A percentile compares a stretch with the other conserved stretches of the same genome.
These are phyloP conservation scores for Brachyptera putata DNA, from an alignment of 2,888 invertebrate genomes.

Conservation along the genomic window DNA sequence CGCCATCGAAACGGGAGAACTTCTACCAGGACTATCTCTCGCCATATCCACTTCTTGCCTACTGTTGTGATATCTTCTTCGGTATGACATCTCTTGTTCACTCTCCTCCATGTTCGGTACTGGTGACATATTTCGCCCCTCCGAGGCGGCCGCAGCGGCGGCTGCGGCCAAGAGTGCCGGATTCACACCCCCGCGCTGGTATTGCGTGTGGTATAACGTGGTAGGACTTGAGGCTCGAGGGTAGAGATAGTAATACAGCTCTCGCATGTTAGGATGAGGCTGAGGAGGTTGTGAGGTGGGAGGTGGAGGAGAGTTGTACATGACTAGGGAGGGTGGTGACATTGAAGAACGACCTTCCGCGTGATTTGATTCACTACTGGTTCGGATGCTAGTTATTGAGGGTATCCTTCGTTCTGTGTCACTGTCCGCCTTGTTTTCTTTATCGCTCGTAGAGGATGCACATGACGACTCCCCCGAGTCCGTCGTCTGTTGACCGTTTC, in stretches of 20 bases:
- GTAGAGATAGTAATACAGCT: slow-evolving; percentile 45
- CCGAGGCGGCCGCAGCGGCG: slow-evolving; percentile 45
- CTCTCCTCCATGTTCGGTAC: slow-evolving; percentile 26
- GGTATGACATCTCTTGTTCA: slow-evolving; percentile 1
- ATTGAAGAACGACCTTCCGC: neutral
- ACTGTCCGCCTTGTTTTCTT: slow-evolving; percentile 46
- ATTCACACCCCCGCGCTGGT: slow-evolving; percentile 35
- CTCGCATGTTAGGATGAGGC: slow-evolving; percentile 38
- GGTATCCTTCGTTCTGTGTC: slow-evolving; percentile 42
- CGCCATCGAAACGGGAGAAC: slow-evolving; percentile 1
- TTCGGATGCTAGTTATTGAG: slow-evolving; percentile 38
- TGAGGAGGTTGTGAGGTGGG: slow-evolving; percentile 17
- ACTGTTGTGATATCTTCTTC: neutral
- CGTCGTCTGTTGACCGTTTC: slow-evolving; percentile 12
- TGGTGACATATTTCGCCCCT: slow-evolving; percentile 36
- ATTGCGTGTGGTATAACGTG: neutral
- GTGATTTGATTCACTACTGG: slow-evolving; percentile 15
- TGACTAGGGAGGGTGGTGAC: slow-evolving; percentile 15
- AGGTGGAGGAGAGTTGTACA: slow-evolving; percentile 21
- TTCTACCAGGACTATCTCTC: neutral
- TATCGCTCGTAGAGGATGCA: slow-evolving; percentile 41
- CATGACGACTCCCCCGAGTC: slow-evolving; percentile 36
- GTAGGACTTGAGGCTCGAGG: slow-evolving; percentile 27
- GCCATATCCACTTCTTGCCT: slow-evolving; percentile 28
- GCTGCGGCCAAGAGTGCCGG: slow-evolving; percentile 52